Evolutionary conservation across 2,113 vertebrate species (phyloP), one percentile per base, ranked within the genome.

Genomic region (Stercorarius parasiticus): DNA sequence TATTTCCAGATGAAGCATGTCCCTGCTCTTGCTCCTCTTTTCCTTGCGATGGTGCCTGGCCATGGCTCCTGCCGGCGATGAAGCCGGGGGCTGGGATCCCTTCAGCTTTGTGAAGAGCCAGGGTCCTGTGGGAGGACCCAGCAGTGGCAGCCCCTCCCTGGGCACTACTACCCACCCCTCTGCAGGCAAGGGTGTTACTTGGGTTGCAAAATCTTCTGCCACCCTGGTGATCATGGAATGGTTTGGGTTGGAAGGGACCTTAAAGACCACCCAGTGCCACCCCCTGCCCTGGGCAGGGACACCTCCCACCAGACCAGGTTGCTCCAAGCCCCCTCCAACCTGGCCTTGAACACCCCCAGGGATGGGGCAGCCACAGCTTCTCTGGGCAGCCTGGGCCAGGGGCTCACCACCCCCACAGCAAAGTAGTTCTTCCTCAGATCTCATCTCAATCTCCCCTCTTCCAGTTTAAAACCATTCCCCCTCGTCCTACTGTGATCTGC

Each of bases 91-190:
- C 30, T 67, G 78, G 52, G 53, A 62, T 71, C 8, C 52, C 30
- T 43, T 32, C 1, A 18, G 56, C 52, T 67, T 17, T 64, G 77
- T 30, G 34, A 52, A 52, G 56, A 69, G 29, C 14, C 27, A 11
- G 26, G 53, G 34, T 5, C 47, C 58, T 4, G 3, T 0, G 0
- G 52, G 49, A 82, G 71, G 45, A 26, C 52, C 36, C 1, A 4
- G 82, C 82, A 71, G 34, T 61, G 45, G 40, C 71, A 78, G 26
- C 25, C 29, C 25, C 50, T 78, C 29, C 29, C 76, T 2, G 8
- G 61, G 71, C 34, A 17, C 50, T 6, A 26, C 3, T 13, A 34
- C 22, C 15, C n/a, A 11, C 20, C 32, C 2, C 1, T 13, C 56
- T 55, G 26, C 56, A 52, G 45, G 36, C 6, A 34, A 7, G 1